Conservation (phyloP, 92 coral and sea anemone genomes). For the Phenganax stokvisi region DNA sequence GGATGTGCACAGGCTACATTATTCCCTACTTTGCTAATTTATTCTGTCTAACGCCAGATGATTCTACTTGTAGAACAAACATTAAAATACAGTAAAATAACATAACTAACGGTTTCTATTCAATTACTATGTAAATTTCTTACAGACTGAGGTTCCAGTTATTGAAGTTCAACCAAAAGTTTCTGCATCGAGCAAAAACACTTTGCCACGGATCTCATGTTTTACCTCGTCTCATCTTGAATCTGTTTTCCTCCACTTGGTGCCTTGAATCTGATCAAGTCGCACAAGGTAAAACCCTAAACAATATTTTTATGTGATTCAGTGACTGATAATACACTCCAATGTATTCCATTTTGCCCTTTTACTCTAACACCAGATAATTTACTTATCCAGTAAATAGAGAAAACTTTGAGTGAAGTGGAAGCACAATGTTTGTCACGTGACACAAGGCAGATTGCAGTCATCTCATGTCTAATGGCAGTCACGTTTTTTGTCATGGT, state of each 20-base stretch:
- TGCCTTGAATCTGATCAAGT: slow-evolving; percentile 10
- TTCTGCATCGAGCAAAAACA: neutral
- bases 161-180: neutral
- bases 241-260: slow-evolving; percentile 34
- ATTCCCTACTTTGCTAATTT: no score
- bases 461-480: slow-evolving; percentile 36
- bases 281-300: slow-evolving; percentile 4
- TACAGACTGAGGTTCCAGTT: neutral
- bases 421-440: slow-evolving; percentile 17
- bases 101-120: no score
- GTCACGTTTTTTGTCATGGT: slow-evolving; percentile 32
- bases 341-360: neutral
- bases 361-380: neutral
- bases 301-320: neutral
- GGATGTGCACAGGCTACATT: no score
- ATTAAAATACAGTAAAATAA: no score
- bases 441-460: slow-evolving; percentile 15
- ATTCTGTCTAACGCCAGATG: no score
- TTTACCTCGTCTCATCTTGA: neutral
- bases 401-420: neutral
- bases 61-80: no score
- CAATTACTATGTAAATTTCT: no score
- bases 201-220: slow-evolving; percentile 1
- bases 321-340: neutral
- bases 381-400: neutral